Conservation (phyloP, 2,113 vertebrate genomes). For the Zingel zingel region DNA sequence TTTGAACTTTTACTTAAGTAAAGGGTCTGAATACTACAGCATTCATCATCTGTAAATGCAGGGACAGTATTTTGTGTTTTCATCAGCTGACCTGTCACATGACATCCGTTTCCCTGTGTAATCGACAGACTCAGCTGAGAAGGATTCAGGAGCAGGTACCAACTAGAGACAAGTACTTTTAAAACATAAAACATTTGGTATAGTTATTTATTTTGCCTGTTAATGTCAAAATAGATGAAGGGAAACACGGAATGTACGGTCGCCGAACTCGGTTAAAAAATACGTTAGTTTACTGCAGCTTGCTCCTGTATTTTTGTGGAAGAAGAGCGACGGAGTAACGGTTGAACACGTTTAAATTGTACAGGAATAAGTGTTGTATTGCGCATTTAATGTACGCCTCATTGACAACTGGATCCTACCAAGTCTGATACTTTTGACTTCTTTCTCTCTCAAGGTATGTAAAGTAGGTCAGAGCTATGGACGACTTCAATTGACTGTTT, state of each 20-base stretch:
- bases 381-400: not conserved
- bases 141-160: not conserved
- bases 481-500: not conserved
- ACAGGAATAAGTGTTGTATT: not conserved
- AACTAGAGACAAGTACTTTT: fast-evolving
- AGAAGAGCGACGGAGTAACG: not conserved
- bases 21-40: not conserved
- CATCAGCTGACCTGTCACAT: conserved; percentile 73
- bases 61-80: not conserved
- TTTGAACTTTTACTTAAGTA: not conserved
- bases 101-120: conserved; percentile 52
- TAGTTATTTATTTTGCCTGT: not conserved
- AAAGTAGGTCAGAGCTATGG: fast-evolving
- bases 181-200: not conserved
- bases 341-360: not conserved
- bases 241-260: not conserved
- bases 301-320: fast-evolving
- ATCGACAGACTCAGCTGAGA: not conserved
- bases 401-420: not conserved
- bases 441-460: not conserved
- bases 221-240: not conserved
- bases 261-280: not conserved
- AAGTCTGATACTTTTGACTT: fast-evolving
- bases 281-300: not conserved
- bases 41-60: not conserved